Percentiles rank a stretch among this genome's conserved stretches.
phyloP scores from a whole-genome alignment of 2,113 vertebrate genomes.

The Antechinus stuartii region DNA sequence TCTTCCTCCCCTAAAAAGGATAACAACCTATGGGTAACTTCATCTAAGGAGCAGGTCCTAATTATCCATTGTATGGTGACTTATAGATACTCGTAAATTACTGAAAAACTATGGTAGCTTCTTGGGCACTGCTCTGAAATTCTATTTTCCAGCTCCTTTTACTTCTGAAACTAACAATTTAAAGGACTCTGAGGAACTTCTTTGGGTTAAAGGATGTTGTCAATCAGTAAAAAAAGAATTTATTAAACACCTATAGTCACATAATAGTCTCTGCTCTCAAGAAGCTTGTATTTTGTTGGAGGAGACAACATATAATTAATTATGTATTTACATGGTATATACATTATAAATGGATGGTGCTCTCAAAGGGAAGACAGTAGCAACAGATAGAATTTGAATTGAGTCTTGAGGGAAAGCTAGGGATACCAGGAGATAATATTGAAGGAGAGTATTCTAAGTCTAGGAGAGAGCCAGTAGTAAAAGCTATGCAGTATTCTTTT shows the following conservation, averaged over 20 bases:
- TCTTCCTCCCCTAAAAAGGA: not conserved
- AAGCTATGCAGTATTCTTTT: not conserved
- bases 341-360: not conserved
- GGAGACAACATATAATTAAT: not conserved
- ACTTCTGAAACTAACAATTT: not conserved
- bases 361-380: not conserved
- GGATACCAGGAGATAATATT: not conserved
- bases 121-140: not conserved
- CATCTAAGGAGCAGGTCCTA: not conserved
- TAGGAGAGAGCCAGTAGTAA: not conserved
- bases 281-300: not conserved
- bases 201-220: not conserved
- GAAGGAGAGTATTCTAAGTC: not conserved
- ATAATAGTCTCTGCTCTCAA: not conserved
- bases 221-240: not conserved
- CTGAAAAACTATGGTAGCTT: not conserved
- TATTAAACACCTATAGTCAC: not conserved
- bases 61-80: not conserved
- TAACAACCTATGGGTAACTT: not conserved
- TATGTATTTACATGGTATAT: too few relatives aligned
- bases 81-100: not conserved
- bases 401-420: not conserved
- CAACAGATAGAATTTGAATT: not conserved
- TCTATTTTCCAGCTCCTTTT: not conserved
- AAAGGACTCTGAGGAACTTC: not conserved